Conservation (phyloP, 2,888 invertebrate species). For the Odontocolon sp. region DNA sequence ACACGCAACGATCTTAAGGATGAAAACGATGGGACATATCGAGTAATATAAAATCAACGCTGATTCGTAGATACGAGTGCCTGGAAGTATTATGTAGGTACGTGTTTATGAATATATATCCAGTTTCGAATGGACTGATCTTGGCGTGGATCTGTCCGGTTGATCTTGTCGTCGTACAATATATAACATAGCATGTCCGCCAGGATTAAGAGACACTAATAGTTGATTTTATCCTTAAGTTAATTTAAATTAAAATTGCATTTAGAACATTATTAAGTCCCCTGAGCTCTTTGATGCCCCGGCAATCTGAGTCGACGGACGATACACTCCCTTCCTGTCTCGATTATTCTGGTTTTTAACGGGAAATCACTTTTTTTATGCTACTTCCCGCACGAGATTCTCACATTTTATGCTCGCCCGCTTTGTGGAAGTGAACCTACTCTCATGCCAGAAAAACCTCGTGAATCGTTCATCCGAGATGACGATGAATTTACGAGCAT, state of each 20-base stretch:
- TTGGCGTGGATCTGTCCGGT: constrained; percentile 22
- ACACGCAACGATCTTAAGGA: too few relatives aligned
- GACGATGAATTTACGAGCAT: constrained; percentile 37
- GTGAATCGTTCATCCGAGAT: constrained; percentile 7
- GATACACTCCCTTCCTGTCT: neutral
- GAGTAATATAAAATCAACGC: too few relatives aligned
- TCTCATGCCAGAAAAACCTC: constrained; percentile 14
- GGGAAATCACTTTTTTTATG: constrained; percentile 20
- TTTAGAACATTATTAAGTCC: neutral
- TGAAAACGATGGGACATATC: too few relatives aligned
- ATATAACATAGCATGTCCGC: constrained; percentile 40
- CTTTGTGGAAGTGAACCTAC: constrained; percentile 8
- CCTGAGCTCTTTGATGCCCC: neutral
- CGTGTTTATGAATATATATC: constrained; percentile 18
- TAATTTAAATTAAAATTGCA: constrained; percentile 34
- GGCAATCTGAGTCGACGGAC: neutral
- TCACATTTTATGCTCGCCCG: neutral
- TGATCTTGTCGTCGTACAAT: constrained; percentile 32
- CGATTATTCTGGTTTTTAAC: constrained; percentile 21
- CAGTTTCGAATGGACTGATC: constrained; percentile 35
- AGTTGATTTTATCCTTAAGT: constrained; percentile 33
- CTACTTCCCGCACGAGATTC: neutral
- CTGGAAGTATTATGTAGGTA: too few relatives aligned
- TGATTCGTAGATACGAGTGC: too few relatives aligned
- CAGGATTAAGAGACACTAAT: constrained; percentile 20